These are phyloP conservation scores for Tipula vernalis DNA, from an alignment of 2,888 invertebrate species.

Conservation along the genomic window DNA sequence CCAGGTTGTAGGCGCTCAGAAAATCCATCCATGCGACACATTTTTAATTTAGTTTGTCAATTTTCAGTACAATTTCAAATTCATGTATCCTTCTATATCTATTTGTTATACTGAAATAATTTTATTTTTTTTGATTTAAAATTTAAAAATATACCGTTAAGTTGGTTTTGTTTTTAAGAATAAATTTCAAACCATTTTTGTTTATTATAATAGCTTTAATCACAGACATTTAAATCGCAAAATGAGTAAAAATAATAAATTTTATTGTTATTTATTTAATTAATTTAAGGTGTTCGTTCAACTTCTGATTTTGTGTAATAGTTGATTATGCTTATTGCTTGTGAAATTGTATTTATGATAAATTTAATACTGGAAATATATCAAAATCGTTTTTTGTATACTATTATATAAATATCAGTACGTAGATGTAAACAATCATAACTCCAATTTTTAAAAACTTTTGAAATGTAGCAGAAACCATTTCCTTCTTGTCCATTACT, in stretches of 20 bases:
- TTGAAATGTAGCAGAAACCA: too few relatives aligned
- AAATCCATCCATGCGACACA: too few relatives aligned
- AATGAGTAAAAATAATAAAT: not conserved
- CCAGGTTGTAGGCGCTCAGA: too few relatives aligned
- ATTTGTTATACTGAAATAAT: not conserved
- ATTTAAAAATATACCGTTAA: not conserved
- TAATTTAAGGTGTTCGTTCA: not conserved
- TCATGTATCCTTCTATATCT: too few relatives aligned
- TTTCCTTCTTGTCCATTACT: too few relatives aligned
- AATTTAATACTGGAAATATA: not conserved
- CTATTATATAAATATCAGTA: not conserved
- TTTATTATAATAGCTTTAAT: slow-evolving; percentile 6
- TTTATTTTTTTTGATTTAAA: not conserved
- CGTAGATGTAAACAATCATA: not conserved
- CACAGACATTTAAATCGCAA: slow-evolving; percentile 10
- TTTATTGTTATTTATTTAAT: not conserved
- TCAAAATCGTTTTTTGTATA: not conserved
- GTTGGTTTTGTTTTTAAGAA: not conserved
- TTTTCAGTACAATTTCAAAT: too few relatives aligned
- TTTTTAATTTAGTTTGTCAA: too few relatives aligned
- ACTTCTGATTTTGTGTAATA: not conserved
- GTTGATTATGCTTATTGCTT: not conserved
- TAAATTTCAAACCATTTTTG: not conserved
- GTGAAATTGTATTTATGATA: not conserved
- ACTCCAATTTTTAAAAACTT: too few relatives aligned